A percentile compares a stretch with the other conserved stretches of the same genome.
Conservation (phyloP, 2,888 invertebrate genomes). For the Dichetophora obliterata region DNA sequence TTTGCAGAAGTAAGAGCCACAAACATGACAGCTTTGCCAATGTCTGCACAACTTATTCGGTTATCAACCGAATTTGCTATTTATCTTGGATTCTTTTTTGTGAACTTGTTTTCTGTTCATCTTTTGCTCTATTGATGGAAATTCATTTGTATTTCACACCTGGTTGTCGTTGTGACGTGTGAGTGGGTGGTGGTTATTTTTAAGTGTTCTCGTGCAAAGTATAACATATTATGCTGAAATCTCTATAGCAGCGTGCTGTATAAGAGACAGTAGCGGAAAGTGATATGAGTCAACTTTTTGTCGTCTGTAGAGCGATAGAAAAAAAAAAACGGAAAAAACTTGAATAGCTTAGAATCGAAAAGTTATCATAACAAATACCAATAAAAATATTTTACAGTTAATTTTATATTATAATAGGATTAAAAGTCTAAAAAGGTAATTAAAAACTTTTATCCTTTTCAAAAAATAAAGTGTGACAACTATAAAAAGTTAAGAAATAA, state of each 20-base stretch:
- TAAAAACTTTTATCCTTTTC: no score
- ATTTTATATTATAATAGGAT: no score
- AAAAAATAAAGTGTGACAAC: no score
- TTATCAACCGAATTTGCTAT: not conserved
- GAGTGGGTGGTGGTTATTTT: not conserved
- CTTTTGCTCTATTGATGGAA: not conserved
- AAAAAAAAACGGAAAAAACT: no score
- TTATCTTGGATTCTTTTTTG: not conserved
- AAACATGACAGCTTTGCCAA: not conserved
- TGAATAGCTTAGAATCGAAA: no score
- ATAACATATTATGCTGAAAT: not conserved
- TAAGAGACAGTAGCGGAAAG: not conserved
- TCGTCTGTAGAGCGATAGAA: no score
- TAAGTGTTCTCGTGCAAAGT: not conserved
- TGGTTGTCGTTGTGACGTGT: not conserved
- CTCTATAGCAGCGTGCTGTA: not conserved
- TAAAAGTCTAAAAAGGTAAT: no score
- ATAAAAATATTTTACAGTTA: no score
- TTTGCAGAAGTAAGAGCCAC: not conserved
- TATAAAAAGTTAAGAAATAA: no score
- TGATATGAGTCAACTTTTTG: not conserved
- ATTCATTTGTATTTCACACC: not conserved
- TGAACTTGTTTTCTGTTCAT: not conserved
- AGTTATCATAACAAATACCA: no score
- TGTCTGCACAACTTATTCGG: not conserved